A percentile compares a stretch with the other conserved stretches of the same genome.
Conservation (phyloP, 2,113 vertebrate species). For the Mormyrus lacerda region DNA sequence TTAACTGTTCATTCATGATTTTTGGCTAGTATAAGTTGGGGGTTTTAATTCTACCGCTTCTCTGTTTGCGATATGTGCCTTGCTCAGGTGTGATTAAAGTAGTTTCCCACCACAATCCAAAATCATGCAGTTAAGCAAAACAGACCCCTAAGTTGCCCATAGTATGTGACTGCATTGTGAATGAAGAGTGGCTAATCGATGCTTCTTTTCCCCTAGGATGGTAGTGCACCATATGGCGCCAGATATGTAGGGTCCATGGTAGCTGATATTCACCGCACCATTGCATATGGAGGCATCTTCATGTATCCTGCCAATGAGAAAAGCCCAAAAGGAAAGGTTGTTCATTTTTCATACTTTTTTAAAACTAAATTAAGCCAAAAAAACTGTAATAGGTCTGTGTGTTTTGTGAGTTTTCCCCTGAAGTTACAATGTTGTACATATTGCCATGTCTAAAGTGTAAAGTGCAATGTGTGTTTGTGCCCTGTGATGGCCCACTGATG, state of each 20-base stretch:
- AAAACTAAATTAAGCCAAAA: neutral
- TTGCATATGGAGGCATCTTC: constrained; percentile 94
- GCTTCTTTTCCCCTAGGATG: constrained; percentile 60
- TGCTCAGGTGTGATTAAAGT: neutral
- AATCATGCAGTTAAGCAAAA: neutral
- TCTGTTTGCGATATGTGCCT: neutral
- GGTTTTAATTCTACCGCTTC: neutral
- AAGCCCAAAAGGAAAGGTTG: constrained; percentile 93
- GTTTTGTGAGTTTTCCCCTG: neutral
- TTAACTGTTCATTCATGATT: neutral
- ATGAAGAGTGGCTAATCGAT: neutral
- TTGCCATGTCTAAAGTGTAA: neutral
- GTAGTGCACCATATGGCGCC: constrained; percentile 77
- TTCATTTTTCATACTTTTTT: neutral
- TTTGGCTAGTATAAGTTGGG: neutral
- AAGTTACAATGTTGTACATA: neutral
- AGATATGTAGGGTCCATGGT: constrained; percentile 96
- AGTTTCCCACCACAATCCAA: neutral
- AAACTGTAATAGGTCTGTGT: neutral
- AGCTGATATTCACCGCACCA: constrained; percentile 89
- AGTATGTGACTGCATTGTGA: neutral
- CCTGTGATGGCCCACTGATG: neutral
- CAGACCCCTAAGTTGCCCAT: neutral
- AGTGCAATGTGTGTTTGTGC: neutral
- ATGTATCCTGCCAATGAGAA: constrained; percentile 93